Evolutionary conservation across 2,888 invertebrate species (phyloP), one percentile per base, ranked within the genome.

Genomic region (Brassicogethes aeneus): DNA sequence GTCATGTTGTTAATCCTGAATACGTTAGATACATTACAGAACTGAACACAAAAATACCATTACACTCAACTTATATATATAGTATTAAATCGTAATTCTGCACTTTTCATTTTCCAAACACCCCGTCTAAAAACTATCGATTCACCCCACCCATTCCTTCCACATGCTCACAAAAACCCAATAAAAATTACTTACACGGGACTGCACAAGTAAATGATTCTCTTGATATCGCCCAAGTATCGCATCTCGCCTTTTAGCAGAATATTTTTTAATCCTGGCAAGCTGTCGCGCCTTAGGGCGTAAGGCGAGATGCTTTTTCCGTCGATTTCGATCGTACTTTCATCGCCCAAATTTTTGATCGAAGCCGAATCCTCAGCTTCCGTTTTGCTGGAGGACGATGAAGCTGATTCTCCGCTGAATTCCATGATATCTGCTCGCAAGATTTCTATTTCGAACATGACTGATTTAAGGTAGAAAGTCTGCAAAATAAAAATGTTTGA

Each of bases 191-290:
- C 83, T 77, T 67, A 91, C 85, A 93, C 72, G 1, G 93, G 92
- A 56, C 88, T 87, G 61, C 92, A 92, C 1, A 93, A 73, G 60
- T 88, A 93, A 41, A 90, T 82, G 29, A 92, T 77, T 0, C 81
- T 79, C 45, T 86, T 82, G 42, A 89, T 80, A 52, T 91, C 88
- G 29, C 82, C 77, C 8, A 93, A 73, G 56, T 82, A 80, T 53
- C 84, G 78, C 77, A 93, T 89, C 55, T 92, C 90, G 2, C 93
- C 93, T 55, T 88, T 84, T 5, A 93, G 72, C 14, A 90, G 68
- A 31, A 90, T 80, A 37, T 85, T 84, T 15, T 77, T 71, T 0
- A 79, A 68, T 2, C 82, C 82, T 3, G 62, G 59, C 54, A 81
- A 80, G 40, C 68, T 68, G 36, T 67, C 66, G 35, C 66, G 46